A percentile compares a stretch with the other conserved stretches of the same genome.
phyloP scores from a whole-genome alignment of 2,797 vertebrate genomes.

The Peromyscus attwateri region DNA sequence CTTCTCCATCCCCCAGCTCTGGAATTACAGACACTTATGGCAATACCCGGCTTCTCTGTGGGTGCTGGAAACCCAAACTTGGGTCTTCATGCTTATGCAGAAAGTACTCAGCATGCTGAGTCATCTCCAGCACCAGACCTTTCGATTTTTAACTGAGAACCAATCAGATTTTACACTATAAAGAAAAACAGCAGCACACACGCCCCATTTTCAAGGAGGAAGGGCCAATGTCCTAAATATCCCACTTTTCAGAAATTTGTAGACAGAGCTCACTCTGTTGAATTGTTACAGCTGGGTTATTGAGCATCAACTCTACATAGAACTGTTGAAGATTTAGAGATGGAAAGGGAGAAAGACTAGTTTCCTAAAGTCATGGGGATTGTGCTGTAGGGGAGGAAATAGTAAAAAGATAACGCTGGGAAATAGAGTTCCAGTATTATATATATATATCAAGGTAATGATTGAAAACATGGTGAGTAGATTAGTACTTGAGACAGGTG shows the following conservation, averaged over 20 bases:
- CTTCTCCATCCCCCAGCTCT: background rate
- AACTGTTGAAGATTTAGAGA: background rate
- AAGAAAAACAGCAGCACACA: background rate
- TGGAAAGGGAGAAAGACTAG: background rate
- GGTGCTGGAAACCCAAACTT: background rate
- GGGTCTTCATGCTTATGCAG: background rate
- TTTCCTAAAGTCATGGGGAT: background rate
- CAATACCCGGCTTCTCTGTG: background rate
- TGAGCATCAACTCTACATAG: background rate
- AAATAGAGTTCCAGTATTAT: background rate
- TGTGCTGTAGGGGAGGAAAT: background rate
- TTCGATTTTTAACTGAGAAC: background rate
- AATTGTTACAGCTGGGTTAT: background rate
- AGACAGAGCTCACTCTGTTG: background rate
- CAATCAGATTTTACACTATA: background rate
- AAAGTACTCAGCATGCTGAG: too few species aligned
- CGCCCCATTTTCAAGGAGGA: slow-evolving; percentile 31
- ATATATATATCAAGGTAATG: background rate
- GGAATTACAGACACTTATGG: background rate
- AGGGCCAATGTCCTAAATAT: background rate
- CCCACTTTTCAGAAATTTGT: background rate
- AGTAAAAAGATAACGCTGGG: background rate
- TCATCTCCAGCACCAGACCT: background rate
- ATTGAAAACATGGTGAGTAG: background rate
- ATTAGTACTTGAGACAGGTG: background rate